Evolutionary conservation across 2,797 vertebrate genomes (phyloP).

Genomic region (Gouania willdenowi): DNA sequence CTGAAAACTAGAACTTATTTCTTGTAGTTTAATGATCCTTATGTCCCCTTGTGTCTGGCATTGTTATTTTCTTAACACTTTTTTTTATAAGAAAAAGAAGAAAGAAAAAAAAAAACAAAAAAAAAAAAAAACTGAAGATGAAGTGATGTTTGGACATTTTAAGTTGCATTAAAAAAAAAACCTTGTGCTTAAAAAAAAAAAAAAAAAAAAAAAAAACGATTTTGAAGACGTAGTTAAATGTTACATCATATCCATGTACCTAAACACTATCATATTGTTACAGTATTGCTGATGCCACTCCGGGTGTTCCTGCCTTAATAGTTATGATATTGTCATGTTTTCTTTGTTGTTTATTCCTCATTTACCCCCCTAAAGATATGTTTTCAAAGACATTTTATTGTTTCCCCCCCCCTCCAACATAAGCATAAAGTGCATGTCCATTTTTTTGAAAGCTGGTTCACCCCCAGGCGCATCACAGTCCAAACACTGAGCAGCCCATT

Average conservation of each 20-base stretch:
- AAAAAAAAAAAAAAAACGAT: no score
- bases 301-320: constrained; percentile 99
- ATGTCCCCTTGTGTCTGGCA: constrained; percentile 76
- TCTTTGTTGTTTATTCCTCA: constrained; percentile 37
- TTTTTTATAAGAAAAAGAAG: constrained; percentile 55
- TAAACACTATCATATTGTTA: constrained; percentile 74
- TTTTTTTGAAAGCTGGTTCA: constrained; percentile 76
- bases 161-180: constrained; percentile 68
- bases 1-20: constrained; percentile 74
- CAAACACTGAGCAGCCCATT: constrained; percentile 72
- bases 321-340: constrained; percentile 84
- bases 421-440: constrained; percentile 86
- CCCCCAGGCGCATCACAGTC: constrained; percentile 68
- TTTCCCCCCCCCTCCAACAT: constrained; percentile 50
- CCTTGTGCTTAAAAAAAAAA: constrained; percentile 73
- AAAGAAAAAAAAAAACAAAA: constrained; percentile 52
- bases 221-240: constrained; percentile 76
- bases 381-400: constrained; percentile 53
- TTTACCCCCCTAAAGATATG: constrained; percentile 50
- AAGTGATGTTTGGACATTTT: constrained; percentile 68
- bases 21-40: constrained; percentile 81
- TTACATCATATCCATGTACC: constrained; percentile 78
- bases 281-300: constrained; percentile 87
- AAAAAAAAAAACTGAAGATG: constrained; percentile 42
- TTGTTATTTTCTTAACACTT: constrained; percentile 77